A percentile compares a stretch with the other conserved stretches of the same genome.
Evolutionary conservation across 2,113 vertebrate genomes (phyloP).

Genomic region (Atlantisia rogersi): DNA sequence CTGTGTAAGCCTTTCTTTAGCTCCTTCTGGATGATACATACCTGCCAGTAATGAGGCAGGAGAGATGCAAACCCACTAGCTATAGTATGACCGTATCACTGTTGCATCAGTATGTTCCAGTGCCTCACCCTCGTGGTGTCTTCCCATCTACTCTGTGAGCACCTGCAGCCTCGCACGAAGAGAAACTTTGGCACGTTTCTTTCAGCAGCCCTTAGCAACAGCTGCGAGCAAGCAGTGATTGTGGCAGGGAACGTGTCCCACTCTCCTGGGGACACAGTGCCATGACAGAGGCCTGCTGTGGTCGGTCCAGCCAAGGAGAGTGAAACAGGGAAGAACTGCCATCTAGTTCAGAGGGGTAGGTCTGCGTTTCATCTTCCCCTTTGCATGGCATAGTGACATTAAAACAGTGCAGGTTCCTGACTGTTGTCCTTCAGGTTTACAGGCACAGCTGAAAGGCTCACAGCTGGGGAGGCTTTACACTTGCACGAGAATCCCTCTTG

Average conservation of each 20-base stretch:
- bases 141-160: neutral
- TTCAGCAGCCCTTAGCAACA: neutral
- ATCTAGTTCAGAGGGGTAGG: neutral
- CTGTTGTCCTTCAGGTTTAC: neutral
- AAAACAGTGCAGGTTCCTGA: neutral
- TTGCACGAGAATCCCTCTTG: neutral
- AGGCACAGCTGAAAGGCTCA: neutral
- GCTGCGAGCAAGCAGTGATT: neutral
- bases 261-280: neutral
- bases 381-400: neutral
- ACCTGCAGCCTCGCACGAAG: neutral
- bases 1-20: neutral
- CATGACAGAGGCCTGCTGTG: neutral
- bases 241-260: neutral
- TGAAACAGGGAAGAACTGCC: neutral
- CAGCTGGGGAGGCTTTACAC: neutral
- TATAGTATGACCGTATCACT: neutral
- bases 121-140: neutral
- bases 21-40: neutral
- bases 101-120: neutral
- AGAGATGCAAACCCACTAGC: neutral
- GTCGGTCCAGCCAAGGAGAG: neutral
- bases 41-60: neutral
- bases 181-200: neutral
- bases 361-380: neutral